These are phyloP conservation scores for Xestia rhomboidea DNA, from an alignment of 2,888 invertebrate species.

Conservation along the genomic window DNA sequence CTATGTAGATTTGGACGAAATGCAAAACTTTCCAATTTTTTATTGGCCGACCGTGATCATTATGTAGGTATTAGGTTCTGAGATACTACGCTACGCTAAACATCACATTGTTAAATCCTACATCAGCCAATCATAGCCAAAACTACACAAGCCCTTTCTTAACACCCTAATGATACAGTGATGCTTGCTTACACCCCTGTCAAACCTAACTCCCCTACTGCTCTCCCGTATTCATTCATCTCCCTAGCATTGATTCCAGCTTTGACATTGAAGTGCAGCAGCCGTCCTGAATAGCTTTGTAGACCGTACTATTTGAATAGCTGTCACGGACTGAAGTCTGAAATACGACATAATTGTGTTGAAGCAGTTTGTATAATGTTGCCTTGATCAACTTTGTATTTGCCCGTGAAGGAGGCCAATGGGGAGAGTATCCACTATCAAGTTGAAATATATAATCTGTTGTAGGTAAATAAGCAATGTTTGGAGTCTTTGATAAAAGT, in stretches of 20 bases:
- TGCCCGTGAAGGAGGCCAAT: conserved; percentile 26
- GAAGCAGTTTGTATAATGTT: conserved; percentile 20
- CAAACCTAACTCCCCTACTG: conserved; percentile 41
- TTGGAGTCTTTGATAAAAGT: not conserved
- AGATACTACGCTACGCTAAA: no score
- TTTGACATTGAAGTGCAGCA: conserved; percentile 62
- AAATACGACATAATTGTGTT: conserved; percentile 58
- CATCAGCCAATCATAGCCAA: not conserved
- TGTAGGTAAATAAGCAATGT: not conserved
- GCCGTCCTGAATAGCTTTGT: conserved; percentile 51
- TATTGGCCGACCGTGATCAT: not conserved
- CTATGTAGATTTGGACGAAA: not conserved
- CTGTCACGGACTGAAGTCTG: conserved; percentile 51
- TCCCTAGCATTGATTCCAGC: conserved; percentile 52
- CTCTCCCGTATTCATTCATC: conserved; percentile 42
- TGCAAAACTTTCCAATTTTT: not conserved
- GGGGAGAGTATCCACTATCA: not conserved
- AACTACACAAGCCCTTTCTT: not conserved
- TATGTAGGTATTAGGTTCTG: not conserved
- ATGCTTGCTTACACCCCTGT: conserved; percentile 49
- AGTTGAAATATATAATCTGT: not conserved
- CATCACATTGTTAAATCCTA: not conserved
- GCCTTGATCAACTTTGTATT: conserved; percentile 45
- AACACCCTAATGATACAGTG: conserved; percentile 34
- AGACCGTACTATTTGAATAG: conserved; percentile 42